A percentile compares a stretch with the other conserved stretches of the same genome.
Evolutionary conservation across 2,888 invertebrate species (phyloP).

Genomic region (Pollenia amentaria): DNA sequence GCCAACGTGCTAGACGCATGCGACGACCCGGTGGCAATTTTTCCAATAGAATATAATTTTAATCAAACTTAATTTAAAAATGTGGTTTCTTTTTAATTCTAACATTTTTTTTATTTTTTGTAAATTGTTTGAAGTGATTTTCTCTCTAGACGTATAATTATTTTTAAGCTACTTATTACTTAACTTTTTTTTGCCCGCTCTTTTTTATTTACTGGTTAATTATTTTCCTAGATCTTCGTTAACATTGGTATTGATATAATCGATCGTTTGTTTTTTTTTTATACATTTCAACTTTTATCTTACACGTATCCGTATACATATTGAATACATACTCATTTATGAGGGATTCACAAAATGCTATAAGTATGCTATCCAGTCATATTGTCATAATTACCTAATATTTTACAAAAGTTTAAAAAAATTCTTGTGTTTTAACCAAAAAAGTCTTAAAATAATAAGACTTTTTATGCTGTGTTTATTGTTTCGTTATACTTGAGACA

Average conservation of each 20-base stretch:
- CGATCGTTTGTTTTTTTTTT: conserved; percentile 43
- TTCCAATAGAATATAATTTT: conserved; percentile 71
- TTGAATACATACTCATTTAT: conserved; percentile 39
- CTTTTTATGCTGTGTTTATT: too few relatives aligned
- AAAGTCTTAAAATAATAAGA: too few relatives aligned
- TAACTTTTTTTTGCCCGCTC: not conserved
- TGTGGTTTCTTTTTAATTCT: conserved; percentile 18
- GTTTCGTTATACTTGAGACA: too few relatives aligned
- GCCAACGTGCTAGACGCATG: conserved; percentile 82
- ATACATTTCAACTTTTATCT: conserved; percentile 12
- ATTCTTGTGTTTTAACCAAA: too few relatives aligned
- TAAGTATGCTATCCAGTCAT: too few relatives aligned
- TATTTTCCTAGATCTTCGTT: not conserved
- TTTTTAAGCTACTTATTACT: conserved; percentile 29
- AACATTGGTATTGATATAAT: conserved; percentile 63
- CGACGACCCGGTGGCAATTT: conserved; percentile 79
- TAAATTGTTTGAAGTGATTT: conserved; percentile 35
- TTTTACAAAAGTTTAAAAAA: too few relatives aligned
- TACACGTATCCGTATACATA: conserved; percentile 19
- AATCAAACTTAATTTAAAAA: conserved; percentile 32
- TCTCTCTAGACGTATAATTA: conserved; percentile 44
- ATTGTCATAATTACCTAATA: too few relatives aligned
- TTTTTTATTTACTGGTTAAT: not conserved
- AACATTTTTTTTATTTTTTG: not conserved
- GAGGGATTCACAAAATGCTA: too few relatives aligned